Evolutionary conservation across 2,113 vertebrate genomes (phyloP), one percentile per base, ranked within the genome.

Genomic region (Syngnathoides biaculeatus): DNA sequence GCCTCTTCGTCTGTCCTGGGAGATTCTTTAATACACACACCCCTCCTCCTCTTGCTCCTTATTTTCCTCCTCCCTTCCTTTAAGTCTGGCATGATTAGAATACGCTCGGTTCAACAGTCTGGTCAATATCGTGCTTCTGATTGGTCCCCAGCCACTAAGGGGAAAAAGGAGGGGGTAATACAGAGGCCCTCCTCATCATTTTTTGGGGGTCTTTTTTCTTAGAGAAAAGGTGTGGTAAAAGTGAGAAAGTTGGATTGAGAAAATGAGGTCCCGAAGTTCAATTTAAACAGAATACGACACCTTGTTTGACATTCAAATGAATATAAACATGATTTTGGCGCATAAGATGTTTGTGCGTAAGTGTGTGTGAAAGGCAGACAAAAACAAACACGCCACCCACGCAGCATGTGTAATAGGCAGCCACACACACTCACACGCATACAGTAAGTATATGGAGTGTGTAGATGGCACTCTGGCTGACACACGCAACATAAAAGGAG

Each of bases 301-400:
- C 27, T 57, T 27, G 14, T 27, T 57, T 57, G 8, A 8, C 26
- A 57, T 17, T 57, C 26, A 27, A 57, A 57, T 30, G 24, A 30
- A 57, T 27, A 30, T 27, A 30, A 57, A 57, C 26, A 30, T 57
- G 55, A 30, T 7, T 57, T 57, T 57, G 26, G 55, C 11, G 55
- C 55, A 57, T 30, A 30, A 69, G 35, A 69, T 24, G 58, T 10
- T 11, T 7, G 27, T 26, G 26, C 15, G 56, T 19, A 15, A 9
- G 56, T 20, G 56, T 13, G 56, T 38, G 56, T 35, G 15, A 65
- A 84, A 86, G 81, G 81, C 83, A 90, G 82, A 88, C 76, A 72
- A 84, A 88, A 88, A 88, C 85, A 90, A 89, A 89, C 86, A 85
- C 76, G 82, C 83, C 89, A 81, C 90, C 81, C 86, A 87, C 90